phyloP scores from a whole-genome alignment of 2,888 invertebrate species.

The Unio delphinus region DNA sequence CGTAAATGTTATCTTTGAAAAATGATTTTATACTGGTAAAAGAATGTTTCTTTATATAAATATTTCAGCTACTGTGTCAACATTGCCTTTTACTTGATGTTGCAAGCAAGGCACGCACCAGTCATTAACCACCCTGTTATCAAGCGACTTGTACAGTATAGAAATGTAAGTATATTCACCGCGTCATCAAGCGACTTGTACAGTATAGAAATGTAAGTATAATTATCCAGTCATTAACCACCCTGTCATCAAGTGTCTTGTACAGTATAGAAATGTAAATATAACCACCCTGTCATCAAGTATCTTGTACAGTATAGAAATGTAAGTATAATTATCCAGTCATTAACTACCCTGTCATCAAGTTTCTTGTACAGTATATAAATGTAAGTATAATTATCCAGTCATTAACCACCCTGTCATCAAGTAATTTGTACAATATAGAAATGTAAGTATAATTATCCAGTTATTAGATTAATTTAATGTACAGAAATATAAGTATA shows the following conservation, averaged over 20 bases:
- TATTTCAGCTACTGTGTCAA: conserved; percentile 87
- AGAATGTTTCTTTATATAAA: conserved; percentile 10
- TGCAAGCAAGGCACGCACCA: conserved; percentile 83
- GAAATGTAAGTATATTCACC: conserved; percentile 75
- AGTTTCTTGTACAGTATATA: no score
- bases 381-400: conserved; percentile 71
- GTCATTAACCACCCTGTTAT: conserved; percentile 91
- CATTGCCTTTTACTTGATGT: conserved; percentile 86
- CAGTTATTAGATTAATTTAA: conserved; percentile 88
- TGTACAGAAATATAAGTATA: conserved; percentile 70
- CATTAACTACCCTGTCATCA: no score
- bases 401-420: conserved; percentile 96
- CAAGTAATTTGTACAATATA: conserved; percentile 85
- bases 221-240: no score
- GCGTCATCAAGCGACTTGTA: conserved; percentile 87
- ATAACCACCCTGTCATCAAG: no score
- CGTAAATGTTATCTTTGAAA: no score
- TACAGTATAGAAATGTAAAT: no score
- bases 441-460: conserved; percentile 75
- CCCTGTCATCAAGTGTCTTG: no score
- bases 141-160: conserved; percentile 85
- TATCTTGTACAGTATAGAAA: no score
- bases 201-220: conserved; percentile 77
- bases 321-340: no score
- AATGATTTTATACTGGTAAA: not conserved